Conservation (phyloP, 2,797 vertebrate species). For the Etheostoma nigrum region DNA sequence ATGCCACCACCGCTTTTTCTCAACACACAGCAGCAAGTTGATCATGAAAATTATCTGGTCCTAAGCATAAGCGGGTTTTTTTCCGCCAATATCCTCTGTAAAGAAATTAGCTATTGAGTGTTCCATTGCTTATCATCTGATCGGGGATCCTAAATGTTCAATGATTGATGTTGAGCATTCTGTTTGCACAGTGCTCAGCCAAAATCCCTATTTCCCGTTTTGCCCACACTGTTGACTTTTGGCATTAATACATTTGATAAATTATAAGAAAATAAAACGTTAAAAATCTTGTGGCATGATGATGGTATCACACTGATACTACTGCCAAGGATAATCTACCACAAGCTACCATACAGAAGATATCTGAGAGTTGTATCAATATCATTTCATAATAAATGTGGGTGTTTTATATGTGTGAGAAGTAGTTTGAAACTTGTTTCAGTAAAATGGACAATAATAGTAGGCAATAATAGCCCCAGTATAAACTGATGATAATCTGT, state of each 20-base stretch:
- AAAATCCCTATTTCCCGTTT: neutral
- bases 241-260: neutral
- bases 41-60: neutral
- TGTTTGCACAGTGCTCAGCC: neutral
- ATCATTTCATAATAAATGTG: neutral
- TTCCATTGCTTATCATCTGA: constrained; percentile 1
- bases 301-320: neutral
- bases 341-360: neutral
- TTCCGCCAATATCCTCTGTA: neutral
- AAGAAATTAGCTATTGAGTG: neutral
- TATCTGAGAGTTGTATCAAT: neutral
- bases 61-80: neutral
- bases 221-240: neutral
- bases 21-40: neutral
- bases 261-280: neutral
- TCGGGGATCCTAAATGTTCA: neutral
- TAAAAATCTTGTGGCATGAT: neutral
- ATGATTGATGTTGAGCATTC: neutral
- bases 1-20: constrained; percentile 5
- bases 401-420: neutral
- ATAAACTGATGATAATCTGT: neutral
- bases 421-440: neutral
- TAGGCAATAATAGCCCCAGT: neutral
- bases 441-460: neutral
- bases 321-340: neutral